Conservation (phyloP, 2,797 vertebrate species). For the Xiphophorus birchmanni region DNA sequence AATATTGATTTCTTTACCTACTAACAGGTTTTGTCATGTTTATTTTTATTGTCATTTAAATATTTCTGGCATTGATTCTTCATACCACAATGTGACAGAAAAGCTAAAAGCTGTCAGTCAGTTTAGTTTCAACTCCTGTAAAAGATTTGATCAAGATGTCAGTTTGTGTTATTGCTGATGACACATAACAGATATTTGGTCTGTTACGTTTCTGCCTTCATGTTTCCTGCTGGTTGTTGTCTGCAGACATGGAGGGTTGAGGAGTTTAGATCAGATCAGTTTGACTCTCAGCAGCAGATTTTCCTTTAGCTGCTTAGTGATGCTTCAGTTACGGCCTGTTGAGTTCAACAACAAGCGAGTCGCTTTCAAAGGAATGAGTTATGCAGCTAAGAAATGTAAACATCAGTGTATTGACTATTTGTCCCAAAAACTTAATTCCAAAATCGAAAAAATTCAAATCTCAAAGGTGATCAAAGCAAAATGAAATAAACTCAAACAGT, state of each 20-base stretch:
- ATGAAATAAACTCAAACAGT: too few species aligned
- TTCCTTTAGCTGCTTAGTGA: not conserved
- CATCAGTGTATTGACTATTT: not conserved
- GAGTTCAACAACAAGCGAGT: not conserved
- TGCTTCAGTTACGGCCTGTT: not conserved
- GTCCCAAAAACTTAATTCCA: too few species aligned
- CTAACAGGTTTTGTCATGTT: not conserved
- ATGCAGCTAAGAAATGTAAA: not conserved
- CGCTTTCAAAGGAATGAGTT: not conserved
- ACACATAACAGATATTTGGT: constrained; percentile 24
- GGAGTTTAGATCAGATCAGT: not conserved
- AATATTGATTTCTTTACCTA: not conserved
- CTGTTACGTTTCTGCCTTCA: constrained; percentile 23
- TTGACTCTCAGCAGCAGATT: constrained; percentile 2
- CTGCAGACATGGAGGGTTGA: too few species aligned
- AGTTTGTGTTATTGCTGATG: constrained; percentile 7
- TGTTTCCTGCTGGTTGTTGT: not conserved
- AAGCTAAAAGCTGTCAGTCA: constrained; percentile 22
- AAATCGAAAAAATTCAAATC: too few species aligned
- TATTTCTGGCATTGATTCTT: not conserved
- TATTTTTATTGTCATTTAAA: not conserved
- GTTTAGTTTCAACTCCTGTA: not conserved
- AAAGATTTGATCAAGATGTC: not conserved
- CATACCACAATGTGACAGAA: constrained; percentile 2
- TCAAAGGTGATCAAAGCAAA: too few species aligned